A percentile compares a stretch with the other conserved stretches of the same genome.
Evolutionary conservation across 1,140 invertebrate species (phyloP).

Genomic region (Drosophila neocordata): DNA sequence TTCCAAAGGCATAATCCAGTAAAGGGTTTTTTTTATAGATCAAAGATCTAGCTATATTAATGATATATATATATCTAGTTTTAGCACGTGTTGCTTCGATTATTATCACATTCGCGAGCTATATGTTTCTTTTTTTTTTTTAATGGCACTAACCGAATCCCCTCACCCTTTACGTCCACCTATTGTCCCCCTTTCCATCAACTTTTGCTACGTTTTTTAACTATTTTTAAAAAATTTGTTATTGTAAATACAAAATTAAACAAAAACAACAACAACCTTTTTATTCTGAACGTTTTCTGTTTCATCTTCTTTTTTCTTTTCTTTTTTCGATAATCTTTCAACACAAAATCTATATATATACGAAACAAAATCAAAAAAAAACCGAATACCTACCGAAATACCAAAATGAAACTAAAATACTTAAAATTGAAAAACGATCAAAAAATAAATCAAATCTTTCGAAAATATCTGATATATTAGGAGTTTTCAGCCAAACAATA

Average conservation of each 20-base stretch:
- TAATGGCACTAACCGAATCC: not conserved
- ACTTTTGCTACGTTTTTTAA: not conserved
- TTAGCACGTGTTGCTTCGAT: not conserved
- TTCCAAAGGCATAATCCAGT: no score
- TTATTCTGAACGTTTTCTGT: constrained; percentile 10
- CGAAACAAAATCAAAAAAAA: constrained; percentile 20
- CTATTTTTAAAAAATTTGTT: not conserved
- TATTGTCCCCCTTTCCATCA: not conserved
- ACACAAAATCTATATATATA: constrained; percentile 1
- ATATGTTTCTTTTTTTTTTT: not conserved
- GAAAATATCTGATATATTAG: constrained; percentile 55
- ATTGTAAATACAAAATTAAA: not conserved
- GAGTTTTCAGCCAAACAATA: constrained; percentile 82
- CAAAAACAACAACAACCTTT: not conserved
- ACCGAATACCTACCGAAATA: not conserved
- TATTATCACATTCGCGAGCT: not conserved
- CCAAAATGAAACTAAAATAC: not conserved
- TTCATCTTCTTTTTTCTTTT: constrained; percentile 11
- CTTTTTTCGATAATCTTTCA: constrained; percentile 10
- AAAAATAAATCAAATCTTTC: constrained; percentile 48
- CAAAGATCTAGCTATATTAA: not conserved
- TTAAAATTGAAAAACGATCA: constrained; percentile 23
- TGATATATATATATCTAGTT: not conserved
- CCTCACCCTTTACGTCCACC: not conserved
- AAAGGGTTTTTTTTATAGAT: no score